Base-by-base conservation (phyloP, 2,113 vertebrate genomes). In the Misgurnus mizolepis region DNA sequence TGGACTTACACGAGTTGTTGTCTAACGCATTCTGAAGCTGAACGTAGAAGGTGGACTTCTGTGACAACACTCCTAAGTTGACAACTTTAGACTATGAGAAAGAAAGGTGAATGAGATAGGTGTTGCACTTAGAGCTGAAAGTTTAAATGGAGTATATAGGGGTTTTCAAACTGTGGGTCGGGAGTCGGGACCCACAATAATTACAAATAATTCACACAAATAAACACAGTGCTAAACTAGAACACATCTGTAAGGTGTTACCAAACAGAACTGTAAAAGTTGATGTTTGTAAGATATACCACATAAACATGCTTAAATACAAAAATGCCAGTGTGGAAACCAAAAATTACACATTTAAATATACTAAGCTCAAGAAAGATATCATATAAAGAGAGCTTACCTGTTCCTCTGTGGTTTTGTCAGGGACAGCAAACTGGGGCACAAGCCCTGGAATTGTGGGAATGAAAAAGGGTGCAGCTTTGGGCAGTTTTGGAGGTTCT, bases 381-480 rank as follows among this genome's bases (percentile, higher is more conserved):
- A 34, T 1, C 1, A 34, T 34, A 3, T 22, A n/a, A 34, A 27
- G 7, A 39, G 56, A 5, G 82, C 81, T 90, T 89, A 96, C 95
- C 94, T 95, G 91, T 6, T 86, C 87, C 11, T 72, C 78, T 18
- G 75, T 88, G 69, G 88, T 58, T 15, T 17, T 86, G 5, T 89
- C 90, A 65, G 92, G 89, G 6, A 80, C 39, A 62, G 87, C 55
- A 0, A 96, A 98, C 55, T 75, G 93, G 12, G 98, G 96, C 3
- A 93, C 89, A 58, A 99, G 94, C 56, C 98, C 98, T 64, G 98
- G 93, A 89, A 97, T 50, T 0, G 97, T 99, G 41, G 97, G 97
- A 82, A 99, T 95, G 86, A 99, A 99, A 91, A 98, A 99, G 2
- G 97, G 97, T 1, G 95, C 95, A 0, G 95, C 90, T 77, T 93